phyloP scores from a whole-genome alignment of 1,140 invertebrate genomes.

The Danaus melanippus region DNA sequence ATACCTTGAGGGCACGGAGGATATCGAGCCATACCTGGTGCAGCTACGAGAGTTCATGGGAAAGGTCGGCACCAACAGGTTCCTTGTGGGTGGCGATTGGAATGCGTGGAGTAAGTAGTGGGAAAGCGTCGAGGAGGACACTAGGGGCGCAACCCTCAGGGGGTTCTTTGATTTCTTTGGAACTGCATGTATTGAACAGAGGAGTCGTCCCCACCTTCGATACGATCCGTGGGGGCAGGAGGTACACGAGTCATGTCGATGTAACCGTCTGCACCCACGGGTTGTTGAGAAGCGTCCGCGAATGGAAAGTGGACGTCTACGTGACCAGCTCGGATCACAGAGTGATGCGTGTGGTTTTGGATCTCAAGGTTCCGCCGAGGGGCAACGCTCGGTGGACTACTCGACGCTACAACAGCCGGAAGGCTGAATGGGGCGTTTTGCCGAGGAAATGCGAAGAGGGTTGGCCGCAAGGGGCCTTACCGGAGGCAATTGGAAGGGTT shows the following conservation, averaged over 20 bases:
- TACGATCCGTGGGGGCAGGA: constrained; percentile 12
- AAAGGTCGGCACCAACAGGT: not conserved
- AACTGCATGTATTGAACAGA: constrained; percentile 20
- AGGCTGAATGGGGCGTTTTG: not conserved
- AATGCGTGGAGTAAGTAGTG: constrained; percentile 27
- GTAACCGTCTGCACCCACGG: constrained; percentile 19
- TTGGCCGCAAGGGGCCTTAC: no score
- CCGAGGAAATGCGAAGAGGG: not conserved
- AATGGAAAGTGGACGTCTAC: no score
- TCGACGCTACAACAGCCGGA: not conserved
- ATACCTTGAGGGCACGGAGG: constrained; percentile 8
- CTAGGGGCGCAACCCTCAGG: constrained; percentile 13
- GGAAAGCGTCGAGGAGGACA: constrained; percentile 13
- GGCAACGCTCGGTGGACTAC: not conserved
- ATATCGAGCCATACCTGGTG: constrained; percentile 3
- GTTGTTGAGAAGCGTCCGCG: not conserved
- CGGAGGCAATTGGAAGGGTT: no score
- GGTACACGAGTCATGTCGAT: constrained; percentile 24
- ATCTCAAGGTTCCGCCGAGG: no score
- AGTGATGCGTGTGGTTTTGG: not conserved
- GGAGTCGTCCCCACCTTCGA: constrained; percentile 25
- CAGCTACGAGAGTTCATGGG: constrained; percentile 1
- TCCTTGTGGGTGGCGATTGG: constrained; percentile 16
- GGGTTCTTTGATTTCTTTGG: constrained; percentile 12
- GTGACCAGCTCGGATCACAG: not conserved